A percentile compares a stretch with the other conserved stretches of the same genome.
phyloP scores from a whole-genome alignment of 53 echinoderm and acorn worm species.

The Arbacia lixula region DNA sequence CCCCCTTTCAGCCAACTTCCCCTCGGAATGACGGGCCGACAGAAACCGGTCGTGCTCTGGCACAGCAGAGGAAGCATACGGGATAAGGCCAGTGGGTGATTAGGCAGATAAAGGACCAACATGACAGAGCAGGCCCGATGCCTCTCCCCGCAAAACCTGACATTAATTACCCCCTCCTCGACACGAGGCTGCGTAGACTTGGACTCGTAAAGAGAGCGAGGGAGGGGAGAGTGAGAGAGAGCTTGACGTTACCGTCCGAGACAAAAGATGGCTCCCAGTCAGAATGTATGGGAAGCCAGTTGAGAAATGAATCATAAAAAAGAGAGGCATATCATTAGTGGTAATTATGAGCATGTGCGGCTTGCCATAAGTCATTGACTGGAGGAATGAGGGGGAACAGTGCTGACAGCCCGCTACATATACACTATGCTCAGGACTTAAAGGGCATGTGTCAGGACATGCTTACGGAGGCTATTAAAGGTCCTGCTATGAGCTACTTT shows the following conservation, averaged over 20 bases:
- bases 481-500: too few species aligned
- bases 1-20: slow-evolving; percentile 7
- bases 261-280: slow-evolving; percentile 4
- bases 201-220: neutral
- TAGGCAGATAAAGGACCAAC: slow-evolving; percentile 36
- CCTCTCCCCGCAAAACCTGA: slow-evolving; percentile 20
- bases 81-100: slow-evolving; percentile 30
- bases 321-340: slow-evolving; percentile 31
- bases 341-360: slow-evolving; percentile 53
- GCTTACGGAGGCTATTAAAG: too few species aligned
- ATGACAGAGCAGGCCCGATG: slow-evolving; percentile 12
- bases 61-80: neutral
- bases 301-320: slow-evolving; percentile 43
- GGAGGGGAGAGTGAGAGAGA: neutral
- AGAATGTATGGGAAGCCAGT: slow-evolving; percentile 36
- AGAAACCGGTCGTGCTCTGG: too few species aligned
- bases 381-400: too few species aligned
- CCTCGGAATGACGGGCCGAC: too few species aligned
- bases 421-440: too few species aligned
- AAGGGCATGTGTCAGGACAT: too few species aligned
- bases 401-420: too few species aligned
- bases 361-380: slow-evolving; percentile 46
- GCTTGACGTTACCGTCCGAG: neutral
- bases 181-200: neutral
- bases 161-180: slow-evolving; percentile 56